phyloP scores from a whole-genome alignment of 2,797 vertebrate species.

The Cossypha caffra region DNA sequence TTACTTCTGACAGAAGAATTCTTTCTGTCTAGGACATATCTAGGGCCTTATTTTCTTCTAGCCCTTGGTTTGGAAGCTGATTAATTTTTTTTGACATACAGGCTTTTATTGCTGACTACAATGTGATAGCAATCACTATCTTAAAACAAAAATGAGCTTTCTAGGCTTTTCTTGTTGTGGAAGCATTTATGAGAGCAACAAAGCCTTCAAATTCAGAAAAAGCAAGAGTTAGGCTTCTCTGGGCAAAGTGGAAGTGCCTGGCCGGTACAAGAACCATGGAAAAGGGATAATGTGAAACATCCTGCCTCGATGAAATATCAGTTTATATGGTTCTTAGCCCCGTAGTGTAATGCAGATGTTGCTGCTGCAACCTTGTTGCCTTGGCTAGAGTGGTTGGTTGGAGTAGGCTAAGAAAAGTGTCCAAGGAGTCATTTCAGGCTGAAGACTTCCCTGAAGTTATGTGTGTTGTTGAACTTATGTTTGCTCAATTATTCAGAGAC shows the following conservation, averaged over 20 bases:
- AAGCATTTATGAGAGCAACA: neutral
- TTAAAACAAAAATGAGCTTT: neutral
- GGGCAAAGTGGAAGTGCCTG: neutral
- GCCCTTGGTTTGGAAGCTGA: neutral
- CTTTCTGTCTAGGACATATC: neutral
- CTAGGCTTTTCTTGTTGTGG: neutral
- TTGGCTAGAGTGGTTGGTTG: neutral
- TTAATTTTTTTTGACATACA: neutral
- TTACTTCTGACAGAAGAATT: neutral
- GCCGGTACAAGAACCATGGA: neutral
- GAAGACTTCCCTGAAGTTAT: neutral
- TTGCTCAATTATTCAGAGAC: neutral
- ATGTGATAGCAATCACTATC: neutral
- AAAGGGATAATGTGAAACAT: fast-evolving
- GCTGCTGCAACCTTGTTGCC: neutral
- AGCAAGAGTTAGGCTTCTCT: neutral
- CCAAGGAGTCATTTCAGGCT: neutral
- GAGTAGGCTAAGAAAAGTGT: neutral
- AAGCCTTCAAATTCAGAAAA: neutral
- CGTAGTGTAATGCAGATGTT: neutral
- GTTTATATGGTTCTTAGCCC: neutral
- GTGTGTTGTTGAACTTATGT: neutral
- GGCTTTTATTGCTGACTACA: neutral
- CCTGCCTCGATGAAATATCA: neutral
- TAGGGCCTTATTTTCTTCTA: neutral